phyloP scores from a whole-genome alignment of 2,797 vertebrate genomes.

The Glyptemys insculpta region DNA sequence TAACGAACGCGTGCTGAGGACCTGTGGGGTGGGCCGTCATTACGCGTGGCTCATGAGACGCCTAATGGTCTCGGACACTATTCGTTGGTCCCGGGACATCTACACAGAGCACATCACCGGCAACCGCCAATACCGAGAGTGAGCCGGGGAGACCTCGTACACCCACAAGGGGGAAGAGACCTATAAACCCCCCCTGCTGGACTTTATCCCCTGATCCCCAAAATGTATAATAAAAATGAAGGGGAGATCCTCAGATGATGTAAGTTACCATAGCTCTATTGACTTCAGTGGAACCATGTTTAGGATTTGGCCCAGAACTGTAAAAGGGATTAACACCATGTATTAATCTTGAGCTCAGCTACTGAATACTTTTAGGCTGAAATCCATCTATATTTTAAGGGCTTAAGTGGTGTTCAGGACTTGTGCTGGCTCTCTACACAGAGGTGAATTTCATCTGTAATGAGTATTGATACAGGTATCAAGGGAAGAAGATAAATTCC shows the following conservation, averaged over 20 bases:
- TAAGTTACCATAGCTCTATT: background rate
- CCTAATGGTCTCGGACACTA: no score
- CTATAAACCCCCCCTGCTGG: no score
- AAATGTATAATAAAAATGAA: background rate
- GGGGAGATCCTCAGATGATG: background rate
- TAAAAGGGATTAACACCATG: background rate
- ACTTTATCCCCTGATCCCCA: no score
- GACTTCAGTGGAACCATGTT: background rate
- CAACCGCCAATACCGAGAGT: no score
- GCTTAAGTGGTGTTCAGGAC: background rate
- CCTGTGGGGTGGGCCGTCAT: no score
- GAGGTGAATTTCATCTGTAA: background rate
- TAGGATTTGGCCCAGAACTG: background rate
- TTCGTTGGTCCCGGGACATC: no score
- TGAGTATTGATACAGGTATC: background rate
- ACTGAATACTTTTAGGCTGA: constrained; percentile 2
- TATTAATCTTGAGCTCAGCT: background rate
- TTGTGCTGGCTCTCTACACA: background rate
- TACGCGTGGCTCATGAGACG: no score
- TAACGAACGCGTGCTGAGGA: no score
- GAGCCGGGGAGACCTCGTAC: no score
- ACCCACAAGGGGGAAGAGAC: no score
- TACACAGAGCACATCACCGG: no score
- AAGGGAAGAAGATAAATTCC: background rate
- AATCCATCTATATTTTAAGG: background rate